Evolutionary conservation across 2,113 vertebrate species (phyloP).

Genomic region (Siphamia tubifer): DNA sequence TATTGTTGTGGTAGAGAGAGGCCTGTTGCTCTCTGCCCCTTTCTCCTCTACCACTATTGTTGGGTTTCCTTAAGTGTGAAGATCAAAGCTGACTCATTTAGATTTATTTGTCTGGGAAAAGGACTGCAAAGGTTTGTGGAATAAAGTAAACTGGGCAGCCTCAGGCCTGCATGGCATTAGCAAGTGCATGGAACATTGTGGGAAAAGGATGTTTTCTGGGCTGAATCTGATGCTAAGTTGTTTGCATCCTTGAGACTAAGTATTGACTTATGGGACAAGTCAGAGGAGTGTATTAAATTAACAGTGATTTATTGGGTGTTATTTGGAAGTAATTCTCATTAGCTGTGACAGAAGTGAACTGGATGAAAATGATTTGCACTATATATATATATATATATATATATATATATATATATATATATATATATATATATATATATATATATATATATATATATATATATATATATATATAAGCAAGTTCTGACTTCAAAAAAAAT

Average conservation of each 20-base stretch:
- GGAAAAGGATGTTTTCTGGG: slow-evolving; percentile 39
- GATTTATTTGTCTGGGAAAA: slow-evolving; percentile 97
- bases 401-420: no score
- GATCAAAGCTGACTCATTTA: slow-evolving; percentile 97
- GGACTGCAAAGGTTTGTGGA: slow-evolving; percentile 75
- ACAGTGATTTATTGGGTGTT: no score
- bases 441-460: no score
- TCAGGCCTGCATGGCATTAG: slow-evolving; percentile 49
- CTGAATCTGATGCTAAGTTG: slow-evolving; percentile 30
- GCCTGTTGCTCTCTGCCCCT: slow-evolving; percentile 86
- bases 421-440: no score
- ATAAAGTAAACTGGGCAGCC: slow-evolving; percentile 57
- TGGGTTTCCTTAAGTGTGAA: slow-evolving; percentile 86
- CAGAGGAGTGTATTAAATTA: background rate
- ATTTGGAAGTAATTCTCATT: no score
- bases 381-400: no score
- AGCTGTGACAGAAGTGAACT: no score
- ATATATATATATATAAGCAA: no score
- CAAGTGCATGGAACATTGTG: slow-evolving; percentile 33
- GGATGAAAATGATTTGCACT: no score
- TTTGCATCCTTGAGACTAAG: slow-evolving; percentile 33
- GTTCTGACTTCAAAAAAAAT: no score
- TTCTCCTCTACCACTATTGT: slow-evolving; percentile 91
- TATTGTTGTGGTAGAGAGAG: slow-evolving; percentile 89
- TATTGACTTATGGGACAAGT: background rate